Conservation (phyloP, 1,140 invertebrate species). For the Globodera rostochiensis region DNA sequence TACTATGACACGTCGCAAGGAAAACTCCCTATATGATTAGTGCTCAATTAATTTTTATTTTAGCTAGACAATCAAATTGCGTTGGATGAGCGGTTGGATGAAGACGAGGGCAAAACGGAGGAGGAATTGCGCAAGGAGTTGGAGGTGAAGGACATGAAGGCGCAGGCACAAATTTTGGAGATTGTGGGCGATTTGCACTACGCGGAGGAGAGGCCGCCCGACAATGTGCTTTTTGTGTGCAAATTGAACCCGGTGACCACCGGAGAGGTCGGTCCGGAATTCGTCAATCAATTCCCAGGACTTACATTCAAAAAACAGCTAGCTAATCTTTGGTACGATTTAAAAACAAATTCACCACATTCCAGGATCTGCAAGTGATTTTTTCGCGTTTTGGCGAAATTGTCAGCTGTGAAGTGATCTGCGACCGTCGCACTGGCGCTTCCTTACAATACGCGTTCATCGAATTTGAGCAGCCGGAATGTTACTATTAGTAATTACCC, state of each 20-base stretch:
- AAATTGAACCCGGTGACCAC: conserved; percentile 99
- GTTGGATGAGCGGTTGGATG: conserved; percentile 91
- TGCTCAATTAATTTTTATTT: conserved; percentile 23
- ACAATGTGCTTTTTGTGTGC: conserved; percentile 98
- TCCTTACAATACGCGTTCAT: conserved; percentile 99
- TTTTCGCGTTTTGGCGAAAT: conserved; percentile 95
- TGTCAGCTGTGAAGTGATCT: conserved; percentile 91
- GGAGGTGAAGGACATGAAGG: conserved; percentile 88
- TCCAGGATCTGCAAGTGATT: conserved; percentile 78
- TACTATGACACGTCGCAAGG: too few relatives aligned
- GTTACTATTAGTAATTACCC: too few relatives aligned
- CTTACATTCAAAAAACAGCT: too few relatives aligned
- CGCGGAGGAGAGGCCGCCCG: conserved; percentile 93
- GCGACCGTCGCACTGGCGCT: conserved; percentile 86
- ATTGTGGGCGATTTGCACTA: conserved; percentile 97
- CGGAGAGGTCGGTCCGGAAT: conserved; percentile 78
- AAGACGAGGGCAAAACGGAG: conserved; percentile 79
- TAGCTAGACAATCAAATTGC: conserved; percentile 79
- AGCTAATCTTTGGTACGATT: too few relatives aligned
- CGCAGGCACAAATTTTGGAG: conserved; percentile 93
- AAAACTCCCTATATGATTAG: too few relatives aligned
- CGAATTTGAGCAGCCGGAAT: conserved; percentile 88
- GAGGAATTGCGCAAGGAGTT: conserved; percentile 85
- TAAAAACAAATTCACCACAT: not conserved
- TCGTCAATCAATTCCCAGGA: not conserved